Evolutionary conservation across 2,888 invertebrate species (phyloP).

Genomic region (Cryptus viduatorius): DNA sequence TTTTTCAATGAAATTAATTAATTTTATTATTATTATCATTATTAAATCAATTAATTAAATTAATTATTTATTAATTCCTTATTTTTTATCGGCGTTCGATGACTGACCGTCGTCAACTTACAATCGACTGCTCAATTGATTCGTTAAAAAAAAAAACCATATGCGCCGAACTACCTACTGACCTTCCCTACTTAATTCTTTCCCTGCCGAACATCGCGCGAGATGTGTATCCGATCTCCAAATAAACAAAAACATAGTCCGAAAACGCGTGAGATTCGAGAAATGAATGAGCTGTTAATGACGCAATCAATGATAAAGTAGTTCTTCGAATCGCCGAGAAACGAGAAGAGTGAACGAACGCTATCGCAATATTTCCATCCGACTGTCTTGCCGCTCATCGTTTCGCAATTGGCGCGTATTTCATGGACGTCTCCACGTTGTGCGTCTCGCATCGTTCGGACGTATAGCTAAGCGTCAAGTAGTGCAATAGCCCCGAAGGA

Average conservation of each 20-base stretch:
- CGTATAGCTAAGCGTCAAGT: conserved; percentile 21
- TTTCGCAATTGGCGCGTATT: conserved; percentile 39
- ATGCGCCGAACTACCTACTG: no score
- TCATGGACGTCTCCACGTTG: conserved; percentile 27
- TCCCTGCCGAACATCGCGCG: no score
- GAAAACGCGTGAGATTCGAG: no score
- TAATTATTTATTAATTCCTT: conserved; percentile 19
- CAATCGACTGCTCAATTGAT: background rate
- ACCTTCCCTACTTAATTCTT: no score
- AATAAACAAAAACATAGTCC: no score
- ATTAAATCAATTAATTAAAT: no score
- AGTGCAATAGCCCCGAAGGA: conserved; percentile 21
- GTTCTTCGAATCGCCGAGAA: conserved; percentile 9
- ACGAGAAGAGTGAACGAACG: conserved; percentile 36
- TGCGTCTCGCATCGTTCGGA: conserved; percentile 29
- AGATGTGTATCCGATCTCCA: no score
- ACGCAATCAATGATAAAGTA: conserved; percentile 39
- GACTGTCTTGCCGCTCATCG: conserved; percentile 29
- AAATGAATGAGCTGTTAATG: background rate
- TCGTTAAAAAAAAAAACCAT: background rate
- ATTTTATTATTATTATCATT: no score
- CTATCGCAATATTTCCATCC: conserved; percentile 35
- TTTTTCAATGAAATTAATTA: no score
- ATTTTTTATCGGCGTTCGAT: no score
- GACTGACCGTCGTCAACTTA: no score